These are phyloP conservation scores for Anthophora plumipes DNA, from an alignment of 2,888 invertebrate genomes.

Conservation along the genomic window DNA sequence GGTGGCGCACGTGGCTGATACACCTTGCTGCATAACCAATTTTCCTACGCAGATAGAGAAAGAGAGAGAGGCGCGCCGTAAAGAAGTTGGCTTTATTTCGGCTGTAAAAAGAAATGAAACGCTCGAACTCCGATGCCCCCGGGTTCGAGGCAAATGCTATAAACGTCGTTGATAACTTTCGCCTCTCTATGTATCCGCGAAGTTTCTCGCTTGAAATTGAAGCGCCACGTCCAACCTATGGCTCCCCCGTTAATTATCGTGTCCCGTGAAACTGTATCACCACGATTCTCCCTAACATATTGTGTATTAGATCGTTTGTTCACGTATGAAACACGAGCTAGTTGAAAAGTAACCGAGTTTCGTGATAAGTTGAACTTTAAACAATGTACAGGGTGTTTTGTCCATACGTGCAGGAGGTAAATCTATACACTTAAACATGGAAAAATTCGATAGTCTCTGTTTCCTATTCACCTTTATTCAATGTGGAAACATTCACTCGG, in stretches of 20 bases:
- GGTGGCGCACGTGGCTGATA: constrained; percentile 5
- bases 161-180: not conserved
- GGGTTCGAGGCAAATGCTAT: not conserved
- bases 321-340: not conserved
- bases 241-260: not conserved
- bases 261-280: not conserved
- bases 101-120: constrained; percentile 23
- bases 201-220: constrained; percentile 1
- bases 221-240: not conserved
- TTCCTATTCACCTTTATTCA: no score
- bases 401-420: no score
- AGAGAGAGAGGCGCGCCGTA: constrained; percentile 7
- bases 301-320: not conserved
- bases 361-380: not conserved
- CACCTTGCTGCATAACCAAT: constrained; percentile 2
- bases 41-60: not conserved
- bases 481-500: no score
- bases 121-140: no score
- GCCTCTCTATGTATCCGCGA: not conserved
- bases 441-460: no score
- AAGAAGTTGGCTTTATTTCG: constrained; percentile 19
- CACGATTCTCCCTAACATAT: not conserved
- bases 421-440: no score
- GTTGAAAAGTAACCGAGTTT: no score
- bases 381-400: no score